phyloP scores from a whole-genome alignment of 2,113 vertebrate genomes.

The Tinamus guttatus region DNA sequence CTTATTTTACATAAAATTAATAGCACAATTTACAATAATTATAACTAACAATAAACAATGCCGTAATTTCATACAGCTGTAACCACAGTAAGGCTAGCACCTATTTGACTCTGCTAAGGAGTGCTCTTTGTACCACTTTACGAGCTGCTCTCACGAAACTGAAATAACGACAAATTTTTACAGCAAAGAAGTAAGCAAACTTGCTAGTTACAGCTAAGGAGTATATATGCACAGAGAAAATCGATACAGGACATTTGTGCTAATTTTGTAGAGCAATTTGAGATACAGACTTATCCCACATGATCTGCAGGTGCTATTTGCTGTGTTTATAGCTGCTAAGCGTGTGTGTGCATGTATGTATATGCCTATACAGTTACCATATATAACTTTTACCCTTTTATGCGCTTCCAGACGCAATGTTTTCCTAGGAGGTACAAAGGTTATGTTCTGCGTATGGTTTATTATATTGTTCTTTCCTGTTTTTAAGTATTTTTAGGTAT shows the following conservation, averaged over 20 bases:
- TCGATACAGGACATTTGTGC: fast-evolving
- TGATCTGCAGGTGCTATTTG: background rate
- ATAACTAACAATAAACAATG: background rate
- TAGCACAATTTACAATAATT: background rate
- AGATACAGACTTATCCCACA: background rate
- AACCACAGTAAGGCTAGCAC: background rate
- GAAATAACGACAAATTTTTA: fast-evolving
- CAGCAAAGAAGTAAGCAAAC: background rate
- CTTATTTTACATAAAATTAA: background rate
- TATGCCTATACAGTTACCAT: background rate
- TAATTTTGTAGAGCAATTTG: background rate
- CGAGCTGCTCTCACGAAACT: background rate
- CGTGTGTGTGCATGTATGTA: no score
- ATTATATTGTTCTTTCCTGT: no score
- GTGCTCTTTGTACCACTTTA: background rate
- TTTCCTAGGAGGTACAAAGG: background rate
- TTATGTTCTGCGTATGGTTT: background rate
- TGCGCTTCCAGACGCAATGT: background rate
- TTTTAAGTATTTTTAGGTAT: background rate
- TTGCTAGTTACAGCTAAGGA: background rate
- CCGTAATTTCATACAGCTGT: background rate
- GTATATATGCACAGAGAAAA: background rate
- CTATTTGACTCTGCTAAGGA: background rate
- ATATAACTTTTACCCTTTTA: background rate
- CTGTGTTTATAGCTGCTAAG: background rate